Evolutionary conservation across 2,797 vertebrate species (phyloP), one percentile per base, ranked within the genome.

Genomic region (Chromobotia macracanthus): DNA sequence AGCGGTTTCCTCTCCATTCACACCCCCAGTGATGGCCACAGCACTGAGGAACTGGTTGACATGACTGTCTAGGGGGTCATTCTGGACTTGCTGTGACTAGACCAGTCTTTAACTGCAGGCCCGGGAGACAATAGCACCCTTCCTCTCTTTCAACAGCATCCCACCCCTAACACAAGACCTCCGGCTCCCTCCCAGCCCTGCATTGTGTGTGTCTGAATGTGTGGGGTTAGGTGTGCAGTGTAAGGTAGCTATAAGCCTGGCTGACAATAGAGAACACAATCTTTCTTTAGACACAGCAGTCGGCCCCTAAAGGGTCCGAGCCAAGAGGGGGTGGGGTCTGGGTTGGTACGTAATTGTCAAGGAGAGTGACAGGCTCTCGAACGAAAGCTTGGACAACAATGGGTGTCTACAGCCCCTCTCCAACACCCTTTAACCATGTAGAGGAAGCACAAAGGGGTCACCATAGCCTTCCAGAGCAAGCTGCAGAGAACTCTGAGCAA

Each of bases 211-310:
- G 12, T 19, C 38, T 80, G 41, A 74, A 79, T 72, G 76, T 69
- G 63, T 31, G 0, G 15, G 69, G 77, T 80, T 64, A 82, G 77
- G 77, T 80, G 73, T 70, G 69, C 77, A 73, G 63, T 73, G 56
- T 82, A 74, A 74, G 69, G 73, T 77, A 72, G 68, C 68, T 50
- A 64, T 53, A 70, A 48, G 66, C 84, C 75, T 21, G 46, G 83
- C 80, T 83, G 83, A 90, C 89, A 89, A 88, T 84, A 69, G 85
- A 84, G 83, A 86, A 89, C 68, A 85, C 89, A 91, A 91, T 90
- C 87, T 84, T 77, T 88, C 67, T 82, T 70, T 75, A 79, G 80
- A 82, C 41, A 58, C 56, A 61, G 35, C 66, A 72, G 58, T 64
- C 51, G 81, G 75, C 83, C 87, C 87, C 87, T 75, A 86, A 84